Conservation (phyloP, 2,888 invertebrate genomes). For the Amblyteles armatorius region DNA sequence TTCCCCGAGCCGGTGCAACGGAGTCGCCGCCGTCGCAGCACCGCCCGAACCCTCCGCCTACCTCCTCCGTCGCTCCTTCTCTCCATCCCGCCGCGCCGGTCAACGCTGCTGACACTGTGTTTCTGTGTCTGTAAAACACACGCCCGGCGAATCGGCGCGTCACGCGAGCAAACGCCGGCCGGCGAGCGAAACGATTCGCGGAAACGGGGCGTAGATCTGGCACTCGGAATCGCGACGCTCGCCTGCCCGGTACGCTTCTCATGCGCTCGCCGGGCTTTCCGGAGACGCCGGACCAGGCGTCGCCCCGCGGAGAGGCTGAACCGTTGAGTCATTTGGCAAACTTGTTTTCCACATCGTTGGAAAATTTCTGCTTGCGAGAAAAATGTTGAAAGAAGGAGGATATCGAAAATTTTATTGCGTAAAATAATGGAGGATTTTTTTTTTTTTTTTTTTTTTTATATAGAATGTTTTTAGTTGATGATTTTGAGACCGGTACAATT, state of each 20-base stretch:
- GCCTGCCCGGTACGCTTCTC: not conserved
- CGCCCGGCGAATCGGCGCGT: constrained; percentile 50
- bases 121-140: constrained; percentile 33
- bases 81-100: constrained; percentile 40
- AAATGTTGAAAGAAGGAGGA: not conserved
- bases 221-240: constrained; percentile 54
- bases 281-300: not conserved
- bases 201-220: constrained; percentile 64
- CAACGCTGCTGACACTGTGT: constrained; percentile 15
- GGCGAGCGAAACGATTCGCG: constrained; percentile 58
- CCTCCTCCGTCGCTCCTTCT: constrained; percentile 31
- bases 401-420: not conserved
- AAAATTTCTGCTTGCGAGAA: not conserved
- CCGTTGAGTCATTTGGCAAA: constrained; percentile 7
- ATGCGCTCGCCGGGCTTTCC: not conserved
- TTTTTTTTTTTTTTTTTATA: not conserved
- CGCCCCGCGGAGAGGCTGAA: not conserved
- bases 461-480: not conserved
- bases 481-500: not conserved
- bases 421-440: no score
- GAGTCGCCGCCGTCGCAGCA: constrained; percentile 40
- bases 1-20: constrained; percentile 86
- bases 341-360: not conserved
- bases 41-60: constrained; percentile 1
- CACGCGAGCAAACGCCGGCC: constrained; percentile 52